Conservation (phyloP, 2,797 vertebrate genomes). For the Neopelma chrysocephalum region DNA sequence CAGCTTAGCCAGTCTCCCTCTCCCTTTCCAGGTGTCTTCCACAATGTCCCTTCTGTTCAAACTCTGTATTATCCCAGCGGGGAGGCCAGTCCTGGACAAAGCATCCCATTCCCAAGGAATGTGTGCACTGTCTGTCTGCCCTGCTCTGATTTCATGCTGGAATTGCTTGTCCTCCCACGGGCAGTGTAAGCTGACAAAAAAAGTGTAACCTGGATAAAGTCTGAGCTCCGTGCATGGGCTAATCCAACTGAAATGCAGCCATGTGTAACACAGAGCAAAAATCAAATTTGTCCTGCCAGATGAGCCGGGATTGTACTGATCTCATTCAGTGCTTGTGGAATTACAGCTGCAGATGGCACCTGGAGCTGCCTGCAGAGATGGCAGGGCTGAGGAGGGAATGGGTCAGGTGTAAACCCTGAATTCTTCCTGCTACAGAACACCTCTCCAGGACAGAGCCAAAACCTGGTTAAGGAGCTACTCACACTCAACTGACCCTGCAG, state of each 20-base stretch:
- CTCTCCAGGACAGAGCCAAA: background rate
- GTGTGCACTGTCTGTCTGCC: background rate
- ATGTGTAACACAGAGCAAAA: background rate
- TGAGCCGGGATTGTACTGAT: background rate
- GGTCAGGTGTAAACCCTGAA: background rate
- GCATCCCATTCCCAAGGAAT: background rate
- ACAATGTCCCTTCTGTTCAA: background rate
- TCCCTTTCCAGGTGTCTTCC: background rate
- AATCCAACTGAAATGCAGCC: background rate
- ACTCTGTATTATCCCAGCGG: background rate
- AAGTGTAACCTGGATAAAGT: background rate
- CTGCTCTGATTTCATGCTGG: background rate
- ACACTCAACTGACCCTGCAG: background rate
- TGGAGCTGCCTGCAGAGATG: background rate
- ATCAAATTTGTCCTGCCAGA: constrained; percentile 2
- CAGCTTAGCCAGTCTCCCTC: background rate
- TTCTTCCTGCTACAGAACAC: background rate
- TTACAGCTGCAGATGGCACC: background rate
- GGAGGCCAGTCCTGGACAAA: background rate
- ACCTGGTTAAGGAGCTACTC: background rate
- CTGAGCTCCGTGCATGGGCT: background rate
- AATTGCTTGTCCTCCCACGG: background rate
- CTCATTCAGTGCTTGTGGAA: background rate
- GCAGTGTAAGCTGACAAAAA: background rate
- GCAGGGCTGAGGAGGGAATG: background rate